A percentile compares a stretch with the other conserved stretches of the same genome.
phyloP scores from a whole-genome alignment of 2,797 vertebrate species.

The Naso thynnoides region DNA sequence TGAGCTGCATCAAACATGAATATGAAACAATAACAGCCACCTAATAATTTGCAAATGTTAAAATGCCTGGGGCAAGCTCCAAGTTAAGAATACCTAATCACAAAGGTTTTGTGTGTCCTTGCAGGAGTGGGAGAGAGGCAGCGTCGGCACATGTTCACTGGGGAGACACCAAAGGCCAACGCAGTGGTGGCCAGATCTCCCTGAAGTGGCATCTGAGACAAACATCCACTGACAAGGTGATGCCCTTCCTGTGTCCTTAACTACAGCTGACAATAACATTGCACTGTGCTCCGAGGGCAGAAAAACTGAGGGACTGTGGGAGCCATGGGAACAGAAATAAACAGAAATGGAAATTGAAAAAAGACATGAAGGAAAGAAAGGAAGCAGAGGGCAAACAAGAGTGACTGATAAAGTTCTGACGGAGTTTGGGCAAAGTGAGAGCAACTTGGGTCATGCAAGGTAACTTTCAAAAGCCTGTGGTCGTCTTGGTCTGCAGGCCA shows the following conservation, averaged over 20 bases:
- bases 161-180: slow-evolving; percentile 67
- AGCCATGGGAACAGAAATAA: slow-evolving; percentile 28
- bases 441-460: slow-evolving; percentile 26
- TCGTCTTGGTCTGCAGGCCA: slow-evolving; percentile 11
- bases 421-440: slow-evolving; percentile 38
- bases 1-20: slow-evolving; percentile 31
- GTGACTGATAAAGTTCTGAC: slow-evolving; percentile 14
- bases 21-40: slow-evolving; percentile 42
- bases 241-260: slow-evolving; percentile 72
- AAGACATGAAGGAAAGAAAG: not conserved
- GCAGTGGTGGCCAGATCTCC: slow-evolving; percentile 58
- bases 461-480: slow-evolving; percentile 37
- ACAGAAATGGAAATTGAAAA: slow-evolving; percentile 36
- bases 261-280: slow-evolving; percentile 57
- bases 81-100: slow-evolving; percentile 57
- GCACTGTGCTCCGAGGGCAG: slow-evolving; percentile 38
- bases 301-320: slow-evolving; percentile 12
- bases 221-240: slow-evolving; percentile 79
- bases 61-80: slow-evolving; percentile 56
- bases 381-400: not conserved
- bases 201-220: slow-evolving; percentile 72
- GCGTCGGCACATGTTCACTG: slow-evolving; percentile 54
- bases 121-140: slow-evolving; percentile 29
- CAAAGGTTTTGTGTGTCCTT: slow-evolving; percentile 30
- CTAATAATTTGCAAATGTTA: slow-evolving; percentile 59